Conservation (phyloP, 2,113 vertebrate species). For the Panthera leo region DNA sequence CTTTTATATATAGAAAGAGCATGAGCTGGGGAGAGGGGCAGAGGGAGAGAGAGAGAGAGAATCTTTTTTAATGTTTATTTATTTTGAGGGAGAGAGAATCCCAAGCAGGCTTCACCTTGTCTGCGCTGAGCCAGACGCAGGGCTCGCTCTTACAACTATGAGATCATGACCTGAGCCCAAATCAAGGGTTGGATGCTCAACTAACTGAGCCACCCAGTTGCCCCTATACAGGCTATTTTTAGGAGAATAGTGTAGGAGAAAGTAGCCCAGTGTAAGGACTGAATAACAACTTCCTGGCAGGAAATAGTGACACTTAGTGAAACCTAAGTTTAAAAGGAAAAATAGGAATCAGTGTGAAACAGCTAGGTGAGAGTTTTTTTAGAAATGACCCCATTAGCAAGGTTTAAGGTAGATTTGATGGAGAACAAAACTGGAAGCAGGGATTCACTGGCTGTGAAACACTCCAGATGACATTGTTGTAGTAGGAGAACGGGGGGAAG, state of each 20-base stretch:
- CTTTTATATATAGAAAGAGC: too few species aligned
- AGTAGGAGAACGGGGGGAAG: not conserved
- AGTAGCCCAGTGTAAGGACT: not conserved
- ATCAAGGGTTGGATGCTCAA: too few species aligned
- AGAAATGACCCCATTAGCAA: not conserved
- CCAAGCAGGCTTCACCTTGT: too few species aligned
- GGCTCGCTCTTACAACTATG: too few species aligned
- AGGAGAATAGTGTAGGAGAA: not conserved
- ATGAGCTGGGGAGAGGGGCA: too few species aligned
- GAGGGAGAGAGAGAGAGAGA: too few species aligned
- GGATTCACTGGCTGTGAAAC: not conserved
- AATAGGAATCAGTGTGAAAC: not conserved
- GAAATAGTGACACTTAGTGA: not conserved
- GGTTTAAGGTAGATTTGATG: not conserved
- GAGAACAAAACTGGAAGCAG: not conserved
- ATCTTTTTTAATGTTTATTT: too few species aligned
- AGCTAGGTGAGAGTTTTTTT: not conserved
- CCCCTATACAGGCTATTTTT: not conserved
- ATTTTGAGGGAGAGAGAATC: too few species aligned
- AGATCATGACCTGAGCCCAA: too few species aligned
- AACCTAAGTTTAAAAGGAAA: not conserved
- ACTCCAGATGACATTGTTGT: not conserved
- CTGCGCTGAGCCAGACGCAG: too few species aligned
- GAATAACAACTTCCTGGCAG: not conserved
- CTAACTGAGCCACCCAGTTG: too few species aligned